Percentiles rank a stretch among this genome's conserved stretches.
Conservation (phyloP, 1,140 invertebrate species). For the Meloidogyne exigua region DNA sequence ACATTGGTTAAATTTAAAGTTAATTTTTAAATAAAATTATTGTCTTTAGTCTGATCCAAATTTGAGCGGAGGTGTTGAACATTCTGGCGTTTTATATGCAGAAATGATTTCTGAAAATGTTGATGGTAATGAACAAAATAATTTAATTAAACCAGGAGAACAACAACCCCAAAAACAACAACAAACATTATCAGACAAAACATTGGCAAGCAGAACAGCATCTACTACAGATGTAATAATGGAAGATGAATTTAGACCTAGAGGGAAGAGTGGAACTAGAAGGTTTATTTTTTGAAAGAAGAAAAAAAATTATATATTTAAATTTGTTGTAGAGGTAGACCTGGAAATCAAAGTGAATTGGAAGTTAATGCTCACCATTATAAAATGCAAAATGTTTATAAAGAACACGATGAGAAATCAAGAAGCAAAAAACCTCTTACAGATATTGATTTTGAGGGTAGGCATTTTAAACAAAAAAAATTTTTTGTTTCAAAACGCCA, state of each 20-base stretch:
- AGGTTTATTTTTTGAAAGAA: background rate
- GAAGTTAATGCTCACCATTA: slow-evolving; percentile 50
- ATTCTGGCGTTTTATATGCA: background rate
- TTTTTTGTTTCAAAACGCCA: too few relatives aligned
- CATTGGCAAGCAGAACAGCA: background rate
- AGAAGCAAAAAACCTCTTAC: slow-evolving; percentile 39
- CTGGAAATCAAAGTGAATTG: slow-evolving; percentile 48
- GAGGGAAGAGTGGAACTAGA: background rate
- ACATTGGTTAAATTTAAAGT: slow-evolving; percentile 8
- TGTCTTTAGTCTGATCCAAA: slow-evolving; percentile 23
- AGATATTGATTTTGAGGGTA: slow-evolving; percentile 56
- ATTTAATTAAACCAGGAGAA: background rate
- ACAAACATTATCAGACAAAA: background rate
- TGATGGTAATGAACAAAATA: background rate
- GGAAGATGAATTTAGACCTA: background rate
- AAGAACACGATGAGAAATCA: slow-evolving; percentile 27
- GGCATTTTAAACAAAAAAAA: background rate
- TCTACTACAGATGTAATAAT: slow-evolving; percentile 1
- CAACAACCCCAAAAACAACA: background rate
- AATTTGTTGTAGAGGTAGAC: slow-evolving; percentile 24
- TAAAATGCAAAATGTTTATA: slow-evolving; percentile 49
- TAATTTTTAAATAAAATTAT: background rate
- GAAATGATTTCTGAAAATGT: background rate
- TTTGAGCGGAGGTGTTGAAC: background rate
- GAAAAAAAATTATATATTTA: background rate